phyloP scores from a whole-genome alignment of 2,888 invertebrate species.

The Taphrorychus bicolor region DNA sequence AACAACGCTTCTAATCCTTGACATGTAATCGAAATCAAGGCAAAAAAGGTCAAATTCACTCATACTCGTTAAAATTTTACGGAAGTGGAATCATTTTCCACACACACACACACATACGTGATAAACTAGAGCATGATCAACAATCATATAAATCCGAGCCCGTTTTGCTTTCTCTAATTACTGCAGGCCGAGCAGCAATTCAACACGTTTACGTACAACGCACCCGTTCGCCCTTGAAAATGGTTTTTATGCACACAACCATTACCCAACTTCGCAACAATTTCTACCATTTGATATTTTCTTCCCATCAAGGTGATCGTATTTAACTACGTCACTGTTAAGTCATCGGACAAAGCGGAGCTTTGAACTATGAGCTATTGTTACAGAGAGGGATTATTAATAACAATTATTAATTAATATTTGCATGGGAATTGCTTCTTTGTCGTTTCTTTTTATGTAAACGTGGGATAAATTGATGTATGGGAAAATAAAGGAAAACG shows the following conservation, averaged over 20 bases:
- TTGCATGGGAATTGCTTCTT: no score
- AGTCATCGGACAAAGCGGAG: neutral
- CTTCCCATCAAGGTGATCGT: neutral
- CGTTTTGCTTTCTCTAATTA: constrained; percentile 1
- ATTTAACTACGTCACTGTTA: neutral
- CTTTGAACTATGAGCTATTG: neutral
- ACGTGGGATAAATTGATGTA: no score
- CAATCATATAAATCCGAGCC: neutral
- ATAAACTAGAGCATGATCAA: neutral
- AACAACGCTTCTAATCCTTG: no score
- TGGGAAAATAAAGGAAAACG: no score
- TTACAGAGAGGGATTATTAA: neutral
- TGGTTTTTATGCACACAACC: neutral
- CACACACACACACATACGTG: neutral
- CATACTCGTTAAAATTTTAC: no score
- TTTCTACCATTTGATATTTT: neutral
- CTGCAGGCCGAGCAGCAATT: neutral
- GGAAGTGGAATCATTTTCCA: neutral
- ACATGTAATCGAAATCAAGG: no score
- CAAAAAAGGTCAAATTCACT: no score
- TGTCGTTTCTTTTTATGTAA: no score
- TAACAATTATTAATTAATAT: no score
- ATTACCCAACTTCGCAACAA: neutral
- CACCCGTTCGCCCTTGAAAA: neutral
- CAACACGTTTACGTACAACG: neutral